Evolutionary conservation across 2,113 vertebrate species (phyloP).

Genomic region (Felis catus): DNA sequence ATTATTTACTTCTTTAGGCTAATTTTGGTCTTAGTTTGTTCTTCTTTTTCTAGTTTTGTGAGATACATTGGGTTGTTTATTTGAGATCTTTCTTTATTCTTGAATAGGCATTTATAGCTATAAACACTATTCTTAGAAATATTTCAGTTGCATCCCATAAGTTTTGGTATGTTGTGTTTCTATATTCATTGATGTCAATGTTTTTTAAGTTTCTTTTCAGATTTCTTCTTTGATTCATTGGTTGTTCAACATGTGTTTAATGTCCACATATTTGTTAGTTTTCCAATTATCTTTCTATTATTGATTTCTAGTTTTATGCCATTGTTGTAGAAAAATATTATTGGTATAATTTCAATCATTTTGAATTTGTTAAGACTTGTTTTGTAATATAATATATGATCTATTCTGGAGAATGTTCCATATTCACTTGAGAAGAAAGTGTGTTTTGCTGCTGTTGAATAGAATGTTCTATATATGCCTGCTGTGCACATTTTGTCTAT

Average conservation of each 20-base stretch:
- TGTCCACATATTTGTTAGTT: neutral
- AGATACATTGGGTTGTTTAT: neutral
- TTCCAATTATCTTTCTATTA: neutral
- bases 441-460: neutral
- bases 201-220: neutral
- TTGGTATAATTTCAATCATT: neutral
- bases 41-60: neutral
- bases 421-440: neutral
- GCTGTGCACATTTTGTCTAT: neutral
- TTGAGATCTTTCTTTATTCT: neutral
- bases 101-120: neutral
- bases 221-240: neutral
- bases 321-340: neutral
- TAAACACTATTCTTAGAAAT: neutral
- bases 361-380: neutral
- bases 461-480: neutral
- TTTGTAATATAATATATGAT: neutral
- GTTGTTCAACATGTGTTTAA: neutral
- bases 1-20: neutral
- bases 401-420: neutral
- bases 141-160: neutral
- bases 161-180: neutral
- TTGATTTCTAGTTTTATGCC: neutral
- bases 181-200: neutral
- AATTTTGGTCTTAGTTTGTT: neutral